These are phyloP conservation scores for Lasioglossum albipes DNA, from an alignment of 1,140 invertebrate species.

Conservation along the genomic window DNA sequence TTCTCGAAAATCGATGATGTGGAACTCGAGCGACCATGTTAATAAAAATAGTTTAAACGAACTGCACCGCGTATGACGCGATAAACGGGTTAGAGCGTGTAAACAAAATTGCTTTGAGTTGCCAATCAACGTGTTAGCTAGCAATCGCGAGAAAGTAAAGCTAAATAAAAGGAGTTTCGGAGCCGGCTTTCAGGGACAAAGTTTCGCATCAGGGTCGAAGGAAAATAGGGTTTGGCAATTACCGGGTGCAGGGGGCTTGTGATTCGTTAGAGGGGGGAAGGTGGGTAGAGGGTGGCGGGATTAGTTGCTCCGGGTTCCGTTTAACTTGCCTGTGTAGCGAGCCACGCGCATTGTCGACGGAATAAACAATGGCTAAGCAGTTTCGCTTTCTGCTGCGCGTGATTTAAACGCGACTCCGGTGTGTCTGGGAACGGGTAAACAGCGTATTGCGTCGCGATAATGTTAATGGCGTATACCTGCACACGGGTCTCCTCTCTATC, in stretches of 20 bases:
- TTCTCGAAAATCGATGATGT: too few species aligned
- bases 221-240: not conserved
- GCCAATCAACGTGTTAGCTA: too few species aligned
- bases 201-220: not conserved
- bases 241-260: not conserved
- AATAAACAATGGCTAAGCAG: not conserved
- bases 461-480: conserved; percentile 56
- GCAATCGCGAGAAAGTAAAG: too few species aligned
- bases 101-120: too few species aligned
- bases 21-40: too few species aligned
- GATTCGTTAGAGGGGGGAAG: not conserved
- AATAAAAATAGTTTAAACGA: too few species aligned
- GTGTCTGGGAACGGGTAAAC: not conserved
- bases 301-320: not conserved
- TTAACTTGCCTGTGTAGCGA: not conserved
- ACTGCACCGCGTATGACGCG: too few species aligned
- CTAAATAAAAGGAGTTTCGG: too few species aligned
- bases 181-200: too few species aligned
- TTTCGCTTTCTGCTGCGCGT: not conserved
- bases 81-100: too few species aligned
- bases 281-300: not conserved
- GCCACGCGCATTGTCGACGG: not conserved
- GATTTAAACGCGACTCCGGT: not conserved
- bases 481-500: not conserved
- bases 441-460: conserved; percentile 48